Base-by-base conservation (phyloP, 2,113 vertebrate species). In the Prolemur simus region DNA sequence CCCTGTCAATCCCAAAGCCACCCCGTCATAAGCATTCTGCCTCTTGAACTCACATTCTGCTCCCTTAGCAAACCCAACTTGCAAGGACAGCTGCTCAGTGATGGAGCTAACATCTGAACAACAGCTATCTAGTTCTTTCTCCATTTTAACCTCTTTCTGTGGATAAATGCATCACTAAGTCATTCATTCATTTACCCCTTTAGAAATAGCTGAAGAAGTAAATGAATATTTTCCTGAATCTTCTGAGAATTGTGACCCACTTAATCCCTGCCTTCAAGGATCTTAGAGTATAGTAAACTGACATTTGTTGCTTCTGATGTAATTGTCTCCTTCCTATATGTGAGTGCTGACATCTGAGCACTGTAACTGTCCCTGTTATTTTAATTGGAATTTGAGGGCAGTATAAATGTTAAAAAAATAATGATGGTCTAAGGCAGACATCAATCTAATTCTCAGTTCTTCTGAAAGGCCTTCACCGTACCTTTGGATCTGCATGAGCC, bases 311-410 rank as follows among this genome's bases (percentile, higher is more conserved):
- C 73, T 88, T 85, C 34, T 63, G 25, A 37, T 63, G 27, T 42
- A 76, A 60, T 37, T 39, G 10, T 74, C 69, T 85, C 60, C 39
- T 9, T 6, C 27, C 49, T 66, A 82, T 60, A 47, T n/a, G 47
- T 29, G 49, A 89, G 2, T 29, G 49, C 47, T n/a, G 60, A 52
- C 32, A 66, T 68, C 56, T 17, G 21, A 20, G 34, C 15, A 32
- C 63, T 84, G 89, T 83, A 74, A 83, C 45, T 45, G 21, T 20
- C n/a, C 83, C 73, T 69, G 42, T n/a, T 83, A 84, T 66, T 93
- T 95, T 66, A 64, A 58, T 45, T 45, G 87, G 64, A 91, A 87
- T 32, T 20, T 5, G 6, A 93, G 34, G 49, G 21, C 20, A 3
- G 23, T 20, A 11, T 64, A 27, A 21, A 56, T 34, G 86, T 89